Conservation (phyloP, 2,888 invertebrate species). For the Furcula furcula region DNA sequence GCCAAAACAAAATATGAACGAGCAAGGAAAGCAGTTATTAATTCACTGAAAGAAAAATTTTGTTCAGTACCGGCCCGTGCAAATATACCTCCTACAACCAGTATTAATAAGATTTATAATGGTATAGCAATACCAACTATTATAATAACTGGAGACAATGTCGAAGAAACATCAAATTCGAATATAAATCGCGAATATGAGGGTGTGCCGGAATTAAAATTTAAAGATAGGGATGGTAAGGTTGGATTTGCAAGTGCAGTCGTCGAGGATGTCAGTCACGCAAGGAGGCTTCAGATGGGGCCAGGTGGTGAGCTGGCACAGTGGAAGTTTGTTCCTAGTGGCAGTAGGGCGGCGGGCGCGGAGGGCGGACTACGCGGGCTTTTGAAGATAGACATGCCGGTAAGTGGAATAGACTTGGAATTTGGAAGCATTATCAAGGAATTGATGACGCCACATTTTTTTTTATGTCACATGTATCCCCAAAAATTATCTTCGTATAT, state of each 20-base stretch:
- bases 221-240: constrained; percentile 35
- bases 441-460: too few species aligned
- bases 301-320: constrained; percentile 74
- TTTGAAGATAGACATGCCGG: constrained; percentile 64
- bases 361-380: constrained; percentile 62
- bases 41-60: constrained; percentile 72
- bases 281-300: constrained; percentile 70
- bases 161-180: constrained; percentile 72
- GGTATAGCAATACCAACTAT: constrained; percentile 46
- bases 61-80: constrained; percentile 29
- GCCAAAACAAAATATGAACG: constrained; percentile 59
- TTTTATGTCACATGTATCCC: too few species aligned
- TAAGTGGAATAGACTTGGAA: constrained; percentile 45
- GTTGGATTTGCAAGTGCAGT: constrained; percentile 41
- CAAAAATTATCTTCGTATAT: too few species aligned
- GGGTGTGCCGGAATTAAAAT: constrained; percentile 32
- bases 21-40: constrained; percentile 65
- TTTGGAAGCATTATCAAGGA: too few species aligned
- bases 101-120: constrained; percentile 48
- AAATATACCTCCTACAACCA: constrained; percentile 38
- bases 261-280: constrained; percentile 65
- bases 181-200: constrained; percentile 53
- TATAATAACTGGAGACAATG: constrained; percentile 66
- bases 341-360: constrained; percentile 71
- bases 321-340: constrained; percentile 62